phyloP scores from a whole-genome alignment of 2,113 vertebrate species.

The Phoxinus phoxinus region DNA sequence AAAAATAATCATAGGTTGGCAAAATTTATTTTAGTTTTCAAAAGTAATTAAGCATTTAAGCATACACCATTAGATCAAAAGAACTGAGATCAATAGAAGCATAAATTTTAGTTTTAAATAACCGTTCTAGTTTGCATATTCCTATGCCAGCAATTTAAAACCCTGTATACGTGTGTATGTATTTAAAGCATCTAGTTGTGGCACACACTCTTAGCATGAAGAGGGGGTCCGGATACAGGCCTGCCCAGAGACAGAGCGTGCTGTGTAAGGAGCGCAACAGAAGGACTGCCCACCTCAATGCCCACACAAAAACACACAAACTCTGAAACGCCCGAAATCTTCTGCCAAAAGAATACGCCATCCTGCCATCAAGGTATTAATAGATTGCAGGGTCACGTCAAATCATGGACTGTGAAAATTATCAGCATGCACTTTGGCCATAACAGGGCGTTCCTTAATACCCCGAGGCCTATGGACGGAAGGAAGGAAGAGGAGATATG shows the following conservation, averaged over 20 bases:
- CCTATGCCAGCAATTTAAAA: slow-evolving; percentile 7
- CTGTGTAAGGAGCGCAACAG: slow-evolving; percentile 45
- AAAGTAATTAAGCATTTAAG: background rate
- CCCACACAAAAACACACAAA: slow-evolving; percentile 39
- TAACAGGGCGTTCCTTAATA: slow-evolving; percentile 42
- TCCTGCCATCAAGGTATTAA: slow-evolving; percentile 57
- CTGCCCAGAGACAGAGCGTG: slow-evolving; percentile 36
- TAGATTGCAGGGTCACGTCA: slow-evolving; percentile 53
- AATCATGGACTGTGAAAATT: slow-evolving; percentile 53
- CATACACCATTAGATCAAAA: background rate
- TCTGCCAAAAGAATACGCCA: slow-evolving; percentile 10
- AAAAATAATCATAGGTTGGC: background rate
- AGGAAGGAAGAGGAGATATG: background rate
- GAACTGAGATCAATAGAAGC: background rate
- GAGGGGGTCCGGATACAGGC: slow-evolving; percentile 46
- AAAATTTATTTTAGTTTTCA: background rate
- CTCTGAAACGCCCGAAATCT: background rate
- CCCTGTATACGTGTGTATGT: slow-evolving; percentile 12
- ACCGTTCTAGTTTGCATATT: background rate
- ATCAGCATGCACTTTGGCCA: slow-evolving; percentile 33
- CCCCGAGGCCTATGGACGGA: background rate
- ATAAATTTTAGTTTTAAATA: background rate
- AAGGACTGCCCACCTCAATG: slow-evolving; percentile 40
- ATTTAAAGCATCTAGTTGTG: slow-evolving; percentile 27
- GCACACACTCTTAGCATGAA: slow-evolving; percentile 27